phyloP scores from a whole-genome alignment of 2,113 vertebrate species.

The Rhinoptilus africanus region DNA sequence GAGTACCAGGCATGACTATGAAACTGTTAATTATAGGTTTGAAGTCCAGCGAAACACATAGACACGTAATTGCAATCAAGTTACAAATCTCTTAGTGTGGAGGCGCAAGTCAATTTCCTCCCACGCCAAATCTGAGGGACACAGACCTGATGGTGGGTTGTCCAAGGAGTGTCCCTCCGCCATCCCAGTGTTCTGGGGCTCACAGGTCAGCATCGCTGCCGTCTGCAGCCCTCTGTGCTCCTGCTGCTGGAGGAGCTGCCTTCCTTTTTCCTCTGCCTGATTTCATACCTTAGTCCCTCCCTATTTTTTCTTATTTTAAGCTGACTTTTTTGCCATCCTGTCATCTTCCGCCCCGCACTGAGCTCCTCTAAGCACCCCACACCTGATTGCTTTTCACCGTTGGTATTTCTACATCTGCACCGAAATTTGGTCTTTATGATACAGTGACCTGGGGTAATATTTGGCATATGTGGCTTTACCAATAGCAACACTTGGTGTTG shows the following conservation, averaged over 20 bases:
- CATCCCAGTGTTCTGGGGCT: too few relatives aligned
- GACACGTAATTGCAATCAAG: neutral
- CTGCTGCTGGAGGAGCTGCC: neutral
- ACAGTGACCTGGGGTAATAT: neutral
- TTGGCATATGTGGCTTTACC: neutral
- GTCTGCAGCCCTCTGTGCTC: accelerated
- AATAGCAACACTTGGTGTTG: neutral
- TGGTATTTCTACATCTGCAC: neutral
- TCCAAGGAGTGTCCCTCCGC: too few relatives aligned
- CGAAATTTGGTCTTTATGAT: neutral
- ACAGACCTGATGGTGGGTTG: neutral
- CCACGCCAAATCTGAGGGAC: neutral
- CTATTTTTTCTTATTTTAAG: neutral
- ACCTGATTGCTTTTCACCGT: neutral
- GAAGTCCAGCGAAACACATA: neutral
- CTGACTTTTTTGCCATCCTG: neutral
- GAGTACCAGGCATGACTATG: neutral
- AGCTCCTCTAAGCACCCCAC: neutral
- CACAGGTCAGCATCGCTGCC: neutral
- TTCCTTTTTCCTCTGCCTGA: neutral
- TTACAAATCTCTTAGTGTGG: neutral
- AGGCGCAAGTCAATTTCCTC: neutral
- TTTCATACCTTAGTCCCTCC: neutral
- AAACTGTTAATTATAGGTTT: neutral
- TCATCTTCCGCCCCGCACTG: neutral